A percentile compares a stretch with the other conserved stretches of the same genome.
These are phyloP conservation scores for Rhegmatorhina hoffmannsi DNA, from an alignment of 2,113 vertebrate genomes.

Conservation along the genomic window DNA sequence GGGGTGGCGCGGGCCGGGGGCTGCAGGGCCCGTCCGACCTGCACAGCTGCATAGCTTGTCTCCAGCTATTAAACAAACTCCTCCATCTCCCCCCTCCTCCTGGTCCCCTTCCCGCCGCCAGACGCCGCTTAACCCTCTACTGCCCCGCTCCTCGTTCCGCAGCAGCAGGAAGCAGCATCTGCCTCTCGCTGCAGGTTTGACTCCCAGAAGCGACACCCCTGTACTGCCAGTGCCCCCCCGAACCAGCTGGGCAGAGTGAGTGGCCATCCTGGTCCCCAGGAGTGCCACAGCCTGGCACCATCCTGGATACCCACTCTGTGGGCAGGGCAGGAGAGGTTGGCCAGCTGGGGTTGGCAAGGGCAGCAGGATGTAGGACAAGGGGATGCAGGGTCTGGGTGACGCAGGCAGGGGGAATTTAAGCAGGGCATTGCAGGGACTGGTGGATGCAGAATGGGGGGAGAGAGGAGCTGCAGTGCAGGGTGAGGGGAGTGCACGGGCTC, in stretches of 20 bases:
- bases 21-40: conserved; percentile 33
- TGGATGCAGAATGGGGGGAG: neutral
- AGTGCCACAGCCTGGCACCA: neutral
- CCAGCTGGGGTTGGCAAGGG: neutral
- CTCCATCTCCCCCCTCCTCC: conserved; percentile 7
- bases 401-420: neutral
- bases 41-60: conserved; percentile 63
- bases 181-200: neutral
- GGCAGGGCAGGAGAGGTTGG: neutral
- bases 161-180: neutral
- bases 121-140: conserved; percentile 51
- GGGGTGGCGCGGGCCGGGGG: neutral
- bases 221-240: neutral
- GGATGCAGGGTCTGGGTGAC: neutral
- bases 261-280: neutral
- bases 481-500: neutral
- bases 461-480: neutral
- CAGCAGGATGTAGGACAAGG: too few species aligned
- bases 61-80: conserved; percentile 63
- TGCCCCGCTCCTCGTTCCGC: neutral
- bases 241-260: neutral
- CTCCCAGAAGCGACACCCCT: neutral
- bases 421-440: neutral
- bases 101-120: conserved; percentile 13
- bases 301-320: neutral